Percentiles rank a stretch among this genome's conserved stretches.
phyloP scores from a whole-genome alignment of 2,888 invertebrate genomes.

The Noctua janthina region DNA sequence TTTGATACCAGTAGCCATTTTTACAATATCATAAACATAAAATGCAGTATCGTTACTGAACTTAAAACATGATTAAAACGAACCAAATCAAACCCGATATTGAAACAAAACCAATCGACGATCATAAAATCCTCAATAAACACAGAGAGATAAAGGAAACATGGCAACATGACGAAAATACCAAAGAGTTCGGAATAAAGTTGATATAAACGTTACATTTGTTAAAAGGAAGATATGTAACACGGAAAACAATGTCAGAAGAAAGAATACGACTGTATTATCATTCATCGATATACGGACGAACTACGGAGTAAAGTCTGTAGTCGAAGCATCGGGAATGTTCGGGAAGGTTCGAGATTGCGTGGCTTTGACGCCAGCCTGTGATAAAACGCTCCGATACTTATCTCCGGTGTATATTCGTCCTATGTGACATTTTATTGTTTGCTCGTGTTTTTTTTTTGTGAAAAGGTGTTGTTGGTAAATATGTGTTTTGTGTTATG shows the following conservation, averaged over 20 bases:
- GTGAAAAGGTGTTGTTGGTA: slow-evolving; percentile 19
- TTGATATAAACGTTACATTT: slow-evolving; percentile 63
- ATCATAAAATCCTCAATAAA: slow-evolving; percentile 56
- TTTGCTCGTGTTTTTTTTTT: slow-evolving; percentile 25
- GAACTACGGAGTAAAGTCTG: slow-evolving; percentile 40
- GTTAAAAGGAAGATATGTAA: slow-evolving; percentile 55
- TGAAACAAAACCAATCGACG: slow-evolving; percentile 47
- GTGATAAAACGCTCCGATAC: slow-evolving; percentile 54
- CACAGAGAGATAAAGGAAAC: slow-evolving; percentile 49
- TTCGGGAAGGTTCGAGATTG: slow-evolving; percentile 57
- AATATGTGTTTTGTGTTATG: slow-evolving; percentile 28
- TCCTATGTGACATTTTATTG: slow-evolving; percentile 51
- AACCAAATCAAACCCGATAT: slow-evolving; percentile 27
- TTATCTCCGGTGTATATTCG: slow-evolving; percentile 55
- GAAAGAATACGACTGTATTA: slow-evolving; percentile 52
- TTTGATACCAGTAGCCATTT: not conserved
- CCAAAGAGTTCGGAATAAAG: slow-evolving; percentile 53
- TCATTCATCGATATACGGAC: slow-evolving; percentile 57
- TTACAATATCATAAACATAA: not conserved
- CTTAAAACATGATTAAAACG: slow-evolving; percentile 13
- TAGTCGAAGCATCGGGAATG: slow-evolving; percentile 54
- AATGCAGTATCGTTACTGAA: not conserved
- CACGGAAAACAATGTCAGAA: slow-evolving; percentile 55
- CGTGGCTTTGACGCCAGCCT: slow-evolving; percentile 59
- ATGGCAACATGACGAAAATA: slow-evolving; percentile 46